phyloP scores from a whole-genome alignment of 2,797 vertebrate genomes.

The Perodicticus potto region DNA sequence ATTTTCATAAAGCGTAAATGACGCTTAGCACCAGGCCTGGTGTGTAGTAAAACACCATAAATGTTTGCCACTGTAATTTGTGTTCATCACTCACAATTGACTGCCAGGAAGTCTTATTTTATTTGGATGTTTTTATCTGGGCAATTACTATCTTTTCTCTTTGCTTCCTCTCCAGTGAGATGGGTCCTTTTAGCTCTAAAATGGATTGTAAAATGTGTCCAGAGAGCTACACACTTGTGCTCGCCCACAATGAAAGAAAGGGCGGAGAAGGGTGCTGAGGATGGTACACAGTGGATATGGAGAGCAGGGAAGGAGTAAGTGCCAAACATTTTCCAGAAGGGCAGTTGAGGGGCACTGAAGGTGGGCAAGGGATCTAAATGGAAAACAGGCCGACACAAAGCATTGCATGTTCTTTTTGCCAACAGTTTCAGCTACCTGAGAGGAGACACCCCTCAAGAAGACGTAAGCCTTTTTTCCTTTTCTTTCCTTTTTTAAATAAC shows the following conservation, averaged over 20 bases:
- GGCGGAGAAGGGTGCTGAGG: background rate
- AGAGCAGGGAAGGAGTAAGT: background rate
- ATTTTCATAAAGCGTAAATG: constrained; percentile 7
- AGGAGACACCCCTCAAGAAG: background rate
- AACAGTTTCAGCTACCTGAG: background rate
- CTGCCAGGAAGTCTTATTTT: background rate
- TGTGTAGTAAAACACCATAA: background rate
- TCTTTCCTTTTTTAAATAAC: no score
- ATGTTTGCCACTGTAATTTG: background rate
- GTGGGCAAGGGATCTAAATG: background rate
- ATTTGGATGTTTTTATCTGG: background rate
- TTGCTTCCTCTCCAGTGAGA: background rate
- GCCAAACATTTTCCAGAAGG: background rate
- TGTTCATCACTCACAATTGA: constrained; percentile 1
- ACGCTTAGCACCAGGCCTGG: background rate
- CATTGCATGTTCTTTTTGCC: background rate
- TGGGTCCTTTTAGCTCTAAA: background rate
- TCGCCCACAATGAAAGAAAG: background rate
- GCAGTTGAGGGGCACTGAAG: background rate
- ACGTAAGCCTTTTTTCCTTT: background rate
- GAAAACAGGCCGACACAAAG: background rate
- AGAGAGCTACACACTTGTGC: background rate
- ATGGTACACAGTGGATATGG: background rate
- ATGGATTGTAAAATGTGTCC: background rate
- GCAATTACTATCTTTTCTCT: constrained; percentile 22